Base-by-base conservation (phyloP, 1,140 invertebrate species). In the Bombus soroeensis region DNA sequence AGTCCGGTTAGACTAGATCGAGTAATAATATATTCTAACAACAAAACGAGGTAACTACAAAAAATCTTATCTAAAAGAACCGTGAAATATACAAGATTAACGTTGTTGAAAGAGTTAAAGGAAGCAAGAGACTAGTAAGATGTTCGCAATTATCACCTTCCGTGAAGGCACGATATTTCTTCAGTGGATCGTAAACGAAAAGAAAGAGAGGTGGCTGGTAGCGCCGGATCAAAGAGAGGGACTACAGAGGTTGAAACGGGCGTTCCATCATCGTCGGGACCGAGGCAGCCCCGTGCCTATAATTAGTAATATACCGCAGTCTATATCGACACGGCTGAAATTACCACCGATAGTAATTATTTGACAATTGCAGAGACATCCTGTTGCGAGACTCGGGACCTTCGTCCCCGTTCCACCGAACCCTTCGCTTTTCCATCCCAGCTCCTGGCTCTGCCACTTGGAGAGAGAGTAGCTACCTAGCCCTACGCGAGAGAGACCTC, bases 311-410 rank as follows among this genome's bases (percentile, higher is more conserved):
- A 90, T 89, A 92, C 88, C 90, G 90, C 92, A 90, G 91, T 88
- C 88, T 89, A 93, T 92, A 91, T 92, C 90, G 88, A 91, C 88
- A 90, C 90, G 89, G 83, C 86, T 91, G 89, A 91, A 92, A 93
- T 93, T 92, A 93, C 92, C 91, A 86, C 82, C 90, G 89, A 88
- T 90, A 93, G 92, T 93, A 93, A 93, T 93, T 92, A 93, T 93
- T 93, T 93, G 92, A 93, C 92, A 93, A 93, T 93, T 92, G 86
- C 90, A 93, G 88, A 92, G 92, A 93, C 91, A 93, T 93, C 92
- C 90, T 90, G 92, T 89, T 87, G 89, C 85, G 87, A 91, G 92
- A 88, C 90, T 91, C 91, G 71, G 86, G 81, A 87, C 80, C 87
- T 90, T 88, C 84, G 81, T 71, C 59, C 72, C 77, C 81, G 59